phyloP scores from a whole-genome alignment of 2,113 vertebrate genomes.

The Equus quagga region DNA sequence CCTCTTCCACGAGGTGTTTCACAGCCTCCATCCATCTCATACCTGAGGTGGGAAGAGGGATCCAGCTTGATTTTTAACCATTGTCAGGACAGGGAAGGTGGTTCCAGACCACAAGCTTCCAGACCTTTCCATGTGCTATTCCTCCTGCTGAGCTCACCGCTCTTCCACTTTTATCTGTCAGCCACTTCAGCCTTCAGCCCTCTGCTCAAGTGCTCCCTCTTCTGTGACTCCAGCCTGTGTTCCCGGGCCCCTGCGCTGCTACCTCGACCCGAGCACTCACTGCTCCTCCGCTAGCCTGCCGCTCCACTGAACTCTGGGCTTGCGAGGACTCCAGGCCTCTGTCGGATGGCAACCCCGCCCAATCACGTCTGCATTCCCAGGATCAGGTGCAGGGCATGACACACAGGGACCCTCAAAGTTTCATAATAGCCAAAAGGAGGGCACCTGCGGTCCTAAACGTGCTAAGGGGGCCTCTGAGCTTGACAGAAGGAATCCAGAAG shows the following conservation, averaged over 20 bases:
- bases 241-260: background rate
- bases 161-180: background rate
- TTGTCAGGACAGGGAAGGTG: background rate
- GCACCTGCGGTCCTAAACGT: background rate
- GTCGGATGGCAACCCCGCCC: background rate
- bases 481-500: background rate
- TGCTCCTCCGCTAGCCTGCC: background rate
- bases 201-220: background rate
- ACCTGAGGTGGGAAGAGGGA: background rate
- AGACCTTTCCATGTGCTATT: background rate
- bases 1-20: background rate
- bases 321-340: background rate
- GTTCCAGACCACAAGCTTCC: background rate
- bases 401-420: background rate
- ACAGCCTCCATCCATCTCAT: background rate
- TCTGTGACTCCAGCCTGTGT: background rate
- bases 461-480: background rate
- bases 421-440: slow-evolving; percentile 35
- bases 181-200: background rate
- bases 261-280: background rate
- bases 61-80: background rate
- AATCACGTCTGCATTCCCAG: background rate
- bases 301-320: background rate
- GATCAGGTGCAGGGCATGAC: background rate
- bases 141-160: background rate